phyloP scores from a whole-genome alignment of 37 sponge, comb jelly and placozoan species.

The Tethya wilhelma region DNA sequence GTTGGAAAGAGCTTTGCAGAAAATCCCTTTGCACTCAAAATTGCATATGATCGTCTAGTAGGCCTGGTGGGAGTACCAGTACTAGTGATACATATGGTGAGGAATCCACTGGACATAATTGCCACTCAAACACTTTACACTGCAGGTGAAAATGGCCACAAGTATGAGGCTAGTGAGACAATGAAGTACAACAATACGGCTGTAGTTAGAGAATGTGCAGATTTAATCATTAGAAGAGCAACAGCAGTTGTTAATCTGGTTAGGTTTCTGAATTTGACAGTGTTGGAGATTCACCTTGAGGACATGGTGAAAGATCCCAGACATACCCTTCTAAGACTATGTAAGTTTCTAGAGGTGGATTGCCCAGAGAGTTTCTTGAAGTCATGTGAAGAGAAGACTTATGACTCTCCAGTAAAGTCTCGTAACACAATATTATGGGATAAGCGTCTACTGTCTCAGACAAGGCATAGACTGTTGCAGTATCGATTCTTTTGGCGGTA shows the following conservation, averaged over 20 bases:
- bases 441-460: no score
- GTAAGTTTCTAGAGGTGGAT: not conserved
- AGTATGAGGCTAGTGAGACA: not conserved
- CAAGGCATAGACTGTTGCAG: not conserved
- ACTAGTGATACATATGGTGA: slow-evolving; percentile 26
- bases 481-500: no score
- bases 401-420: not conserved
- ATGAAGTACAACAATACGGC: not conserved
- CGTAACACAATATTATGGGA: slow-evolving; percentile 5
- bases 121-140: slow-evolving; percentile 38
- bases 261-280: not conserved
- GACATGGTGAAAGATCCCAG: slow-evolving; percentile 8
- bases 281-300: slow-evolving; percentile 14
- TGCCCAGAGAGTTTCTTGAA: slow-evolving; percentile 8
- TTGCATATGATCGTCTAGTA: not conserved
- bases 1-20: not conserved
- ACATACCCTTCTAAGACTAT: not conserved
- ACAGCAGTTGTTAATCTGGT: not conserved
- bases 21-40: not conserved
- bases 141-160: not conserved
- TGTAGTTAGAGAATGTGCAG: not conserved
- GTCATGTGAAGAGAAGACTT: slow-evolving; percentile 9
- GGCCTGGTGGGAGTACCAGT: slow-evolving; percentile 6
- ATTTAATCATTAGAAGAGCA: not conserved
- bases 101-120: slow-evolving; percentile 64